Conservation (phyloP, 2,888 invertebrate genomes). For the Drosophila sordidula region DNA sequence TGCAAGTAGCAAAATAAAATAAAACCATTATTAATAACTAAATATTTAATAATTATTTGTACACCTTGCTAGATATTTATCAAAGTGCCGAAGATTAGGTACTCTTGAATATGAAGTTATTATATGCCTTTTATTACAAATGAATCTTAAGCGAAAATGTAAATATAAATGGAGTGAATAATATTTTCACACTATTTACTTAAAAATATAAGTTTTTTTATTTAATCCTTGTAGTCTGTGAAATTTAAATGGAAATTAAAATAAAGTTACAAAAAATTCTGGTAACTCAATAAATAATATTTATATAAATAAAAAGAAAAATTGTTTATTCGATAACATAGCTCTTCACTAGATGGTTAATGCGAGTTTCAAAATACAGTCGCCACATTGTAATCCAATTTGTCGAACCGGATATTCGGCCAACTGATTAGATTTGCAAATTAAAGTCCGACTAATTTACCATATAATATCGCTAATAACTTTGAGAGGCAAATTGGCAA, state of each 20-base stretch:
- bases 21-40: conserved; percentile 35
- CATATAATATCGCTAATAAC: conserved; percentile 29
- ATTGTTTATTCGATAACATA: no score
- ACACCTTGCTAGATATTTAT: conserved; percentile 1
- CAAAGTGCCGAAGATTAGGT: neutral
- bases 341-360: no score
- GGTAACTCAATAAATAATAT: no score
- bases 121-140: neutral
- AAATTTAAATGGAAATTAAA: no score
- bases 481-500: conserved; percentile 41
- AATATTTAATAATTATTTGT: conserved; percentile 51
- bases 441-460: conserved; percentile 35
- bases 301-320: neutral
- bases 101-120: neutral
- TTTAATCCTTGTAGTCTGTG: no score
- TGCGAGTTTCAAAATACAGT: no score
- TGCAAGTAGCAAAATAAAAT: conserved; percentile 5
- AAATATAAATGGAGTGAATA: no score
- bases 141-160: neutral
- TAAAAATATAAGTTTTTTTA: no score
- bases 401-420: neutral
- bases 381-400: conserved; percentile 15
- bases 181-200: no score
- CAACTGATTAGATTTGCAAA: conserved; percentile 17
- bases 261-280: no score